Evolutionary conservation across 2,888 invertebrate genomes (phyloP).

Genomic region (Philopedon plagiatum): DNA sequence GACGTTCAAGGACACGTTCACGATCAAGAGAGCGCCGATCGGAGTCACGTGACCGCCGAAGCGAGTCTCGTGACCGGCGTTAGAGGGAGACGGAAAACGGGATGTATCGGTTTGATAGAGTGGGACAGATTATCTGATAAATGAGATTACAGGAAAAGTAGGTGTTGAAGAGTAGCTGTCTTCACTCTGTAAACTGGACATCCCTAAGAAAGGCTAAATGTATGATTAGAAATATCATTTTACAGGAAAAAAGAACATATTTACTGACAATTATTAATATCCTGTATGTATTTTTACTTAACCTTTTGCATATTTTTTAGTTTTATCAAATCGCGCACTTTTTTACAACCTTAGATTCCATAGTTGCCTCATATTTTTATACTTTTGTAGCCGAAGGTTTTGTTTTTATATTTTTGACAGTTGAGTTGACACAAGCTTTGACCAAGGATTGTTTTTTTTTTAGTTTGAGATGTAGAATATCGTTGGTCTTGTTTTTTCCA

Average conservation of each 20-base stretch:
- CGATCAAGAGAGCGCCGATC: conserved; percentile 53
- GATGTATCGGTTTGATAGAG: neutral
- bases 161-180: neutral
- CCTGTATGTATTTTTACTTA: neutral
- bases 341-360: neutral
- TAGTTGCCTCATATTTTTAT: neutral
- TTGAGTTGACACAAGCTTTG: too few relatives aligned
- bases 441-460: neutral
- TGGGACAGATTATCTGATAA: neutral
- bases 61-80: conserved; percentile 74
- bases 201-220: neutral
- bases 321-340: neutral
- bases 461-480: neutral
- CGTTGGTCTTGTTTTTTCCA: neutral
- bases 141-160: too few relatives aligned
- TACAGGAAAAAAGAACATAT: neutral
- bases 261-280: neutral
- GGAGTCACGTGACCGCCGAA: conserved; percentile 72
- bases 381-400: neutral
- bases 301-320: neutral
- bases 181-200: neutral
- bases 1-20: conserved; percentile 64
- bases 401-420: too few relatives aligned
- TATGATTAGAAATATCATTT: conserved; percentile 2
- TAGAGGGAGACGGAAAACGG: conserved; percentile 56